Conservation (phyloP, 2,113 vertebrate genomes). For the Erythrocercus mccallii region DNA sequence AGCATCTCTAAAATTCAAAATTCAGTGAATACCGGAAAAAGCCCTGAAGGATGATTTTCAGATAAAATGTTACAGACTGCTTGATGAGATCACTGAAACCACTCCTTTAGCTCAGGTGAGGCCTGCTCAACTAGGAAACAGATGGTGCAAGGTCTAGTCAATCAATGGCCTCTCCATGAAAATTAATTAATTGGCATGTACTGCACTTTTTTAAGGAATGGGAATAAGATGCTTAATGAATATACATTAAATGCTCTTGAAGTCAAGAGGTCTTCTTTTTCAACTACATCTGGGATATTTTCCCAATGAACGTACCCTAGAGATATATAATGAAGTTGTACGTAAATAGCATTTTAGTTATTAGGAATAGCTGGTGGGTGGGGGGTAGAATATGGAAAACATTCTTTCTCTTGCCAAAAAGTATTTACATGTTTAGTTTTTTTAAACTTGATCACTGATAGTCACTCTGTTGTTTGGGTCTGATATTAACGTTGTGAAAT, state of each 20-base stretch:
- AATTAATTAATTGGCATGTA: slow-evolving; percentile 65
- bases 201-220: slow-evolving; percentile 53
- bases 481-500: not conserved
- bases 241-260: slow-evolving; percentile 46
- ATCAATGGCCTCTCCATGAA: slow-evolving; percentile 31
- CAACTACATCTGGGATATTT: slow-evolving; percentile 3
- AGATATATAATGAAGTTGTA: not conserved
- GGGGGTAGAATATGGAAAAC: not conserved
- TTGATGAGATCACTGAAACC: slow-evolving; percentile 26
- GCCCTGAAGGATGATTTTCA: slow-evolving; percentile 20
- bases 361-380: not conserved
- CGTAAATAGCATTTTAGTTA: not conserved
- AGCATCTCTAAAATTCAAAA: not conserved
- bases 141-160: slow-evolving; percentile 10
- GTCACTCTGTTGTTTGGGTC: not conserved
- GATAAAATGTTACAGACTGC: not conserved
- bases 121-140: slow-evolving; percentile 7
- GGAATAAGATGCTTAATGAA: slow-evolving; percentile 55
- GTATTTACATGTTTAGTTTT: not conserved
- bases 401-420: not conserved
- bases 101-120: slow-evolving; percentile 11
- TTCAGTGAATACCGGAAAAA: not conserved
- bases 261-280: slow-evolving; percentile 17
- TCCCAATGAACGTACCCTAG: not conserved
- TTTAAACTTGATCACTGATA: not conserved